Evolutionary conservation across 1,140 invertebrate genomes (phyloP).

Genomic region (Liolophura sinensis): DNA sequence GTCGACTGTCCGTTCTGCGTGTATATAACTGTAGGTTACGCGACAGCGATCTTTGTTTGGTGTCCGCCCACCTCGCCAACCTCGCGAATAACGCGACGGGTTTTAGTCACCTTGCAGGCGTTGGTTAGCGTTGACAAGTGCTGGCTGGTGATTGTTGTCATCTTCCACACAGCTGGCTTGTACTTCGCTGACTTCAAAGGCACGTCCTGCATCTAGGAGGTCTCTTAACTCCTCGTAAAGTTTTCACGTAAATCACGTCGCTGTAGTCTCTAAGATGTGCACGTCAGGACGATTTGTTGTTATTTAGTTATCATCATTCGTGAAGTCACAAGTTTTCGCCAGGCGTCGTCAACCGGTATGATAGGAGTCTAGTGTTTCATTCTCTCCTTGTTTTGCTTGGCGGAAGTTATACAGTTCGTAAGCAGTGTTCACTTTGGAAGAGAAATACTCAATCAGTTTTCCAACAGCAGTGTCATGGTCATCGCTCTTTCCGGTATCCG

Average conservation of each 20-base stretch:
- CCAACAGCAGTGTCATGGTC: neutral
- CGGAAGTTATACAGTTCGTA: constrained; percentile 3
- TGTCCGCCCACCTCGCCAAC: neutral
- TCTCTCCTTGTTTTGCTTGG: constrained; percentile 1
- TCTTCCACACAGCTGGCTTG: too few relatives aligned
- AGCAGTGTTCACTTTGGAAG: neutral
- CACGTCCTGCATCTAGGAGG: neutral
- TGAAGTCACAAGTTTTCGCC: constrained; percentile 3
- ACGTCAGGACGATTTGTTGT: constrained; percentile 2
- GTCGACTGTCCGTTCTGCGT: too few relatives aligned
- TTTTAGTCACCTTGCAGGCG: neutral
- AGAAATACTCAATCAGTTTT: constrained; percentile 4
- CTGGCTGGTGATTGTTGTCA: neutral
- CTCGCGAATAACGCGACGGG: neutral
- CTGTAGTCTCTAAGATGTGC: neutral
- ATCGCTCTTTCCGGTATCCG: neutral
- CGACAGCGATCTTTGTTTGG: neutral
- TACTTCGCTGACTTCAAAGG: too few relatives aligned
- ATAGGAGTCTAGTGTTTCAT: constrained; percentile 3
- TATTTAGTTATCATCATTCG: too few relatives aligned
- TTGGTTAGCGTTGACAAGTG: neutral
- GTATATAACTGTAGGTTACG: too few relatives aligned
- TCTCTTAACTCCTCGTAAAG: neutral
- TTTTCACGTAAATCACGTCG: neutral
- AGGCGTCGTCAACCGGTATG: neutral